Evolutionary conservation across 2,797 vertebrate species (phyloP), one percentile per base, ranked within the genome.

Genomic region (Avahi laniger): DNA sequence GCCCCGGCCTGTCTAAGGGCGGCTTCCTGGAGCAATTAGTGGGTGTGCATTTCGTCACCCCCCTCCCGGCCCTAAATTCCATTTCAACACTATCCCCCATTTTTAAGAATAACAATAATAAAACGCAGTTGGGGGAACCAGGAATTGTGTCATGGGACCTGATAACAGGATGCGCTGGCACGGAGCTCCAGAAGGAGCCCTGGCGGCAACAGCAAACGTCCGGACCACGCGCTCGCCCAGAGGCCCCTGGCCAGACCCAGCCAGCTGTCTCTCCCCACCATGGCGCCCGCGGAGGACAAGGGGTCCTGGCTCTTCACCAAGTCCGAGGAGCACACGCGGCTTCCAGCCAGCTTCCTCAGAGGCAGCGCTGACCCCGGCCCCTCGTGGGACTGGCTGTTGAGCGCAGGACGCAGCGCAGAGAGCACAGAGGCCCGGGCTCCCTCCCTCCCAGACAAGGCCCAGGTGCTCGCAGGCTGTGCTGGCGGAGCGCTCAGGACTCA

Each of bases 11-110:
- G 87, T 94, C 98, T 97, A 76, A 97, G 97, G 96, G 91, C 81
- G 91, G 84, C 96, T 98, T 98, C 98, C 98, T 97, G 98, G 96
- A 97, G 92, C 90, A 93, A 84, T 91, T 52, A 69, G 91, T 20
- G 91, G 92, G 82, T 24, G 67, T 18, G n/a, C 41, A 5, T 61
- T 90, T 89, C 95, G 54, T 81, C 91, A 14, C 93, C 75, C 84
- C 30, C 38, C 88, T 48, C 96, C 94, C 90, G 67, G 65, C 95
- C 92, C 96, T 10, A 17, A n/a, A 20, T 57, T 8, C 11, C 38
- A 85, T 95, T 91, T 50, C 97, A 83, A 96, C 91, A 87, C 80
- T n/a, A n/a, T n/a, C 72, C 67, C 87, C 93, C 92, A 70, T 82
- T 95, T 97, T 94, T 50, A 69, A 95, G 95, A 96, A 97, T 79